phyloP scores from a whole-genome alignment of 2,113 vertebrate species.

The Rhabdomys dilectus region DNA sequence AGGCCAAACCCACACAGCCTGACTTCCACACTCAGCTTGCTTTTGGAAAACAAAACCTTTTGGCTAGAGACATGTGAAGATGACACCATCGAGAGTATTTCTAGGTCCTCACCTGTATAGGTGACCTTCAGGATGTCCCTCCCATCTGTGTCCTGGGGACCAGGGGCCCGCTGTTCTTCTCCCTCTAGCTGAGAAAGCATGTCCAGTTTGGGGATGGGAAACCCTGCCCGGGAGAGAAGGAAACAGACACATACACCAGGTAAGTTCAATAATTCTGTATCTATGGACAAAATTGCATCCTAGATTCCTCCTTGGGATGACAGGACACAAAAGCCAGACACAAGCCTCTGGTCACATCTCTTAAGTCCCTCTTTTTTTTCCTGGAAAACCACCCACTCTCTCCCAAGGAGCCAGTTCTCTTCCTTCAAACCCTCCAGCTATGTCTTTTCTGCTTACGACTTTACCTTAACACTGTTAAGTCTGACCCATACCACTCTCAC shows the following conservation, averaged over 20 bases:
- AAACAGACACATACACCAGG: slow-evolving; percentile 16
- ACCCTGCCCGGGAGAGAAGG: slow-evolving; percentile 67
- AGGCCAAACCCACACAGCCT: slow-evolving; percentile 23
- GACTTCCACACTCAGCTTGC: slow-evolving; percentile 4
- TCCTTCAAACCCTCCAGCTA: background rate
- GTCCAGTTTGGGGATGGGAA: slow-evolving; percentile 82
- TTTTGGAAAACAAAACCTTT: slow-evolving; percentile 46
- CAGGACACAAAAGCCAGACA: slow-evolving; percentile 1
- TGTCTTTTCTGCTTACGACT: background rate
- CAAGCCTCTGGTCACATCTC: background rate
- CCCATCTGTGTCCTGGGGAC: slow-evolving; percentile 76
- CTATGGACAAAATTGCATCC: background rate
- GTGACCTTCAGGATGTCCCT: slow-evolving; percentile 78
- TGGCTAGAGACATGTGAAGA: background rate
- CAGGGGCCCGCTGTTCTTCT: slow-evolving; percentile 79
- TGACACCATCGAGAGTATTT: background rate
- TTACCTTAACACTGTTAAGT: background rate
- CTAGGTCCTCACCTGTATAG: slow-evolving; percentile 74
- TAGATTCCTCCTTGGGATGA: slow-evolving; percentile 15
- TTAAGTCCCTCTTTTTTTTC: background rate
- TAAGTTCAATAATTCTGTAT: slow-evolving; percentile 16
- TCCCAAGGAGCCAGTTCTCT: background rate
- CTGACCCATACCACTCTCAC: background rate
- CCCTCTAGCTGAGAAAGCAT: slow-evolving; percentile 77
- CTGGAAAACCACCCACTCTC: slow-evolving; percentile 25